A percentile compares a stretch with the other conserved stretches of the same genome.
These are phyloP conservation scores for Fistularia tabacaria DNA, from an alignment of 2,797 vertebrate genomes.

Conservation along the genomic window DNA sequence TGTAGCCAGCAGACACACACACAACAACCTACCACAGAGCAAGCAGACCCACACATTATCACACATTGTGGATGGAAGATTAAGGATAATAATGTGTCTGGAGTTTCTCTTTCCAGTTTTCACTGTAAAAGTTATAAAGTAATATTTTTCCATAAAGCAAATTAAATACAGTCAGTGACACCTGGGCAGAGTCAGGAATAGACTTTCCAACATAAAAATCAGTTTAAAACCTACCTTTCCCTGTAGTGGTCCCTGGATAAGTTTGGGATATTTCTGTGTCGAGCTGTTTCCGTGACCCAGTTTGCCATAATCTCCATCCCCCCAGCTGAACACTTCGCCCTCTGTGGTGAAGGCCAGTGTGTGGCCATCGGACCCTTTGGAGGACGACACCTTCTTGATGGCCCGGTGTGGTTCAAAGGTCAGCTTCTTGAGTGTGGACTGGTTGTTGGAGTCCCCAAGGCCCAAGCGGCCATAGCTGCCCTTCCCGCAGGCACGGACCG, in stretches of 20 bases:
- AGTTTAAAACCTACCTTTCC: slow-evolving; percentile 71
- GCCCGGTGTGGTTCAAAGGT: slow-evolving; percentile 78
- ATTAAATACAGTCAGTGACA: background rate
- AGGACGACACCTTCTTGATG: slow-evolving; percentile 81
- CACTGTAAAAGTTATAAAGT: no score
- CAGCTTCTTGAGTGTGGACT: slow-evolving; percentile 80
- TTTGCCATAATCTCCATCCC: slow-evolving; percentile 82
- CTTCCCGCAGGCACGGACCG: slow-evolving; percentile 80
- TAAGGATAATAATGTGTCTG: no score
- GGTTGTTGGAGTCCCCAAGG: slow-evolving; percentile 83
- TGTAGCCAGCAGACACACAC: slow-evolving; percentile 82
- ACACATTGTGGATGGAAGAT: background rate
- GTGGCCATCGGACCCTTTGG: slow-evolving; percentile 82
- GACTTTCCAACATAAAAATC: background rate
- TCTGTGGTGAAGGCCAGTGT: slow-evolving; percentile 80
- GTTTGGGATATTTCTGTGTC: slow-evolving; percentile 83
- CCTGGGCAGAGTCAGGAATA: no score
- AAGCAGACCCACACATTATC: slow-evolving; percentile 1
- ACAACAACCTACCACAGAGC: slow-evolving; percentile 73
- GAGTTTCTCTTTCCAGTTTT: no score
- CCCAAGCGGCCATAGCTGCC: slow-evolving; percentile 82
- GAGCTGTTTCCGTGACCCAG: slow-evolving; percentile 84
- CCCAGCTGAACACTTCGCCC: slow-evolving; percentile 84
- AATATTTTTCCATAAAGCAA: background rate
- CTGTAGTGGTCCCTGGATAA: slow-evolving; percentile 80